Percentiles rank a stretch among this genome's conserved stretches.
Evolutionary conservation across 2,113 vertebrate genomes (phyloP).

Genomic region (Vidua macroura): DNA sequence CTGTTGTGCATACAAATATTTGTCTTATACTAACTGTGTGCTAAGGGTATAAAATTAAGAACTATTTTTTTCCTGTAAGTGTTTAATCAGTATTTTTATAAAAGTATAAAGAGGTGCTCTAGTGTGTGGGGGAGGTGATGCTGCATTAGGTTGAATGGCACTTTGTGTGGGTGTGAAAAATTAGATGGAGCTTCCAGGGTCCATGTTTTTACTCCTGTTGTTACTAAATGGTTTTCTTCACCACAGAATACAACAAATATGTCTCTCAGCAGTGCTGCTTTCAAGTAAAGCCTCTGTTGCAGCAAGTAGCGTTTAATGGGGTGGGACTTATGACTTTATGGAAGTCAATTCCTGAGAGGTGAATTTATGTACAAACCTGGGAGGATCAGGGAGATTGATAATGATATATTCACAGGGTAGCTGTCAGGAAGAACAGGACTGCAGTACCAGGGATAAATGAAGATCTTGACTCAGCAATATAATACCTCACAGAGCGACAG

Average conservation of each 20-base stretch:
- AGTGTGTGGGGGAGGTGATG: neutral
- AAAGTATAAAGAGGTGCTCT: neutral
- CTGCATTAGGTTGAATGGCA: neutral
- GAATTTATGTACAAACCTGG: conserved; percentile 43
- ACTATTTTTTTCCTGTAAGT: neutral
- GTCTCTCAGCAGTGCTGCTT: neutral
- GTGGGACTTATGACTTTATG: neutral
- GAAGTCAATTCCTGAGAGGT: conserved; percentile 13
- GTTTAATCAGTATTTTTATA: neutral
- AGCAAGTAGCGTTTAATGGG: conserved; percentile 8
- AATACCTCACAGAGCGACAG: conserved; percentile 29
- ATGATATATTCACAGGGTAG: conserved; percentile 38
- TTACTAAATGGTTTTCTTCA: neutral
- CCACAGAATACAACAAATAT: neutral
- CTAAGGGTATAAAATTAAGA: neutral
- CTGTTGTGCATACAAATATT: neutral
- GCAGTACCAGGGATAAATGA: conserved; percentile 32
- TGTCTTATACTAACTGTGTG: neutral
- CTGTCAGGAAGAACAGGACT: conserved; percentile 27
- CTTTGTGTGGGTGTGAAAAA: neutral
- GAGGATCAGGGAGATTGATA: conserved; percentile 45
- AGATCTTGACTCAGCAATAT: conserved; percentile 24
- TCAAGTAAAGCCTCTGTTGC: neutral
- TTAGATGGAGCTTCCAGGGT: neutral
- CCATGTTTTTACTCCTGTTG: neutral